A percentile compares a stretch with the other conserved stretches of the same genome.
Conservation (phyloP, 2,113 vertebrate species). For the Trogon surrucura region DNA sequence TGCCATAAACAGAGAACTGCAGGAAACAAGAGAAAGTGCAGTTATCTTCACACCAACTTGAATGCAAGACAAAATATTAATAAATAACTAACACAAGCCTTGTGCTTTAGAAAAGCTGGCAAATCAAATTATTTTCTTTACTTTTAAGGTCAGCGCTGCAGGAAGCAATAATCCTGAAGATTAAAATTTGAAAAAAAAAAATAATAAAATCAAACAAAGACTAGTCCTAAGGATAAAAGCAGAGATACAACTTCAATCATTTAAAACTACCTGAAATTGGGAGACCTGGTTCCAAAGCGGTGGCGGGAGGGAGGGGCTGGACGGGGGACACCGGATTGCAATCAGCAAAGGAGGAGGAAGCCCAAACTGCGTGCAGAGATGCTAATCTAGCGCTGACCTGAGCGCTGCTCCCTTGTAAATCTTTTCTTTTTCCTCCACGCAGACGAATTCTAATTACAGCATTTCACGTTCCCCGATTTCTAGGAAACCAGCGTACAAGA, state of each 20-base stretch:
- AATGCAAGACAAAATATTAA: neutral
- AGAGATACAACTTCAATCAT: slow-evolving; percentile 31
- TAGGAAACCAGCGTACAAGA: neutral
- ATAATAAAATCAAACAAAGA: neutral
- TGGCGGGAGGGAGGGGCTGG: neutral
- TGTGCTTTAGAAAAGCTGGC: neutral
- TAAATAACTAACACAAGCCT: slow-evolving; percentile 16
- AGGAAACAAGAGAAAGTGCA: neutral
- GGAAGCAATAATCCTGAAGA: slow-evolving; percentile 47
- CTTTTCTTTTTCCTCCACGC: neutral
- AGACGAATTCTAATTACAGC: neutral
- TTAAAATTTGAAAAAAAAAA: neutral
- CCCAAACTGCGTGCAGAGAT: neutral
- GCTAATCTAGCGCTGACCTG: slow-evolving; percentile 29
- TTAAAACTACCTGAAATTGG: slow-evolving; percentile 44
- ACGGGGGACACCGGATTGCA: neutral
- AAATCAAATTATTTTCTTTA: slow-evolving; percentile 34
- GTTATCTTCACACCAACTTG: neutral
- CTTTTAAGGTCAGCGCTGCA: slow-evolving; percentile 44
- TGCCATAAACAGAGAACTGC: neutral
- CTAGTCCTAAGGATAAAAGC: neutral
- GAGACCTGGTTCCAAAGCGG: neutral
- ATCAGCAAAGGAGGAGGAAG: neutral
- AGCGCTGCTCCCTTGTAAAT: neutral
- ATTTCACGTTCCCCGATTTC: neutral